phyloP scores from a whole-genome alignment of 2,113 vertebrate species.

The Thamnophis sirtalis region DNA sequence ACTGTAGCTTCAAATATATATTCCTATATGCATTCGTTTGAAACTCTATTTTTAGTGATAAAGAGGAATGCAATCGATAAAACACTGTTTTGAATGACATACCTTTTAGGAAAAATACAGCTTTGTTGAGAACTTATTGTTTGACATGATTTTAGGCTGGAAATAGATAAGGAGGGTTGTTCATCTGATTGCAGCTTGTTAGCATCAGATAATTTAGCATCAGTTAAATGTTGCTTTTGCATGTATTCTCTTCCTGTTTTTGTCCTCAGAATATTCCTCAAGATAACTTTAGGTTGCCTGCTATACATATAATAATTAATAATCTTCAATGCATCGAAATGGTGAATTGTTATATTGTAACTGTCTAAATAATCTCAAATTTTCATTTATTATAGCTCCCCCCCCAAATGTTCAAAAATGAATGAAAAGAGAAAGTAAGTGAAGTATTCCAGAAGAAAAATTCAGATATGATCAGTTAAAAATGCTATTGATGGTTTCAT shows the following conservation, averaged over 20 bases:
- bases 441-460: not conserved
- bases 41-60: constrained; percentile 48
- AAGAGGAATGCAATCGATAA: constrained; percentile 41
- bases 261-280: constrained; percentile 72
- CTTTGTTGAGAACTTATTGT: constrained; percentile 69
- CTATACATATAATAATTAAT: constrained; percentile 65
- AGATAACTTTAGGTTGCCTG: constrained; percentile 72
- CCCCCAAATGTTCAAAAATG: constrained; percentile 7
- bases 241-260: constrained; percentile 69
- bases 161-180: constrained; percentile 69
- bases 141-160: constrained; percentile 67
- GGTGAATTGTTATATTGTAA: constrained; percentile 15
- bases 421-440: constrained; percentile 6
- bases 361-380: not conserved
- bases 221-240: constrained; percentile 65
- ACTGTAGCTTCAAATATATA: not conserved
- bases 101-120: constrained; percentile 73
- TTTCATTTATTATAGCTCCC: not conserved
- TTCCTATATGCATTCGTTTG: constrained; percentile 12
- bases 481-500: not conserved
- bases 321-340: constrained; percentile 51
- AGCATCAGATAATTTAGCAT: constrained; percentile 72
- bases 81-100: constrained; percentile 65
- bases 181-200: constrained; percentile 65
- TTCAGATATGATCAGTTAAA: not conserved